Evolutionary conservation across 2,797 vertebrate species (phyloP).

Genomic region (Premnoplex brunnescens): DNA sequence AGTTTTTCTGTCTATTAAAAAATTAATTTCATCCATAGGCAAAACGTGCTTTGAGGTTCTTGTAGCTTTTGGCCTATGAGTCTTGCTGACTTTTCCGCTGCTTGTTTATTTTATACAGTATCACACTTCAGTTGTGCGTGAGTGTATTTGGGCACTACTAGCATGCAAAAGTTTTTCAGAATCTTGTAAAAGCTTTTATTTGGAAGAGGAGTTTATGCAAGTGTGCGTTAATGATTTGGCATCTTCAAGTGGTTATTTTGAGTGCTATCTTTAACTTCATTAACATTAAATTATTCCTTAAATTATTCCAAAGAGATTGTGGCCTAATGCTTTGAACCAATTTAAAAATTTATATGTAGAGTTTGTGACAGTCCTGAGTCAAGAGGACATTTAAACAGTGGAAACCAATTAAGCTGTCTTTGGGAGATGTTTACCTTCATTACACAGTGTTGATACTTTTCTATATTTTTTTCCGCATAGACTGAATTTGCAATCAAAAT

Average conservation of each 20-base stretch:
- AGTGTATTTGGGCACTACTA: neutral
- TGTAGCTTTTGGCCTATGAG: neutral
- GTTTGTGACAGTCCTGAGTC: neutral
- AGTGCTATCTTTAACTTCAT: constrained; percentile 31
- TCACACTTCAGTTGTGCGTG: neutral
- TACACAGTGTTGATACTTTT: constrained; percentile 1
- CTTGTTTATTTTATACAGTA: neutral
- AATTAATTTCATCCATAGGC: neutral
- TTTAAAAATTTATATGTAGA: neutral
- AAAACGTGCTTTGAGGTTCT: neutral
- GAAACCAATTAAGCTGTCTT: constrained; percentile 40
- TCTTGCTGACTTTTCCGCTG: neutral
- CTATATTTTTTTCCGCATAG: neutral
- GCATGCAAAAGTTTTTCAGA: neutral
- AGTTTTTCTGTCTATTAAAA: neutral
- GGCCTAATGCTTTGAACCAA: neutral
- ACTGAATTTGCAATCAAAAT: constrained; percentile 50
- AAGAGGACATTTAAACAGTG: constrained; percentile 14
- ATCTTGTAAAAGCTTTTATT: neutral
- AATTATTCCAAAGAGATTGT: constrained; percentile 24
- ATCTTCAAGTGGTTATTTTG: constrained; percentile 28
- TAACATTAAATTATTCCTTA: constrained; percentile 30
- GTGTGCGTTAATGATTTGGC: neutral
- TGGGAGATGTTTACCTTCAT: constrained; percentile 1
- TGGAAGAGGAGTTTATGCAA: neutral